Evolutionary conservation across 1,140 invertebrate genomes (phyloP).

Genomic region (Neotoxoptera formosana): DNA sequence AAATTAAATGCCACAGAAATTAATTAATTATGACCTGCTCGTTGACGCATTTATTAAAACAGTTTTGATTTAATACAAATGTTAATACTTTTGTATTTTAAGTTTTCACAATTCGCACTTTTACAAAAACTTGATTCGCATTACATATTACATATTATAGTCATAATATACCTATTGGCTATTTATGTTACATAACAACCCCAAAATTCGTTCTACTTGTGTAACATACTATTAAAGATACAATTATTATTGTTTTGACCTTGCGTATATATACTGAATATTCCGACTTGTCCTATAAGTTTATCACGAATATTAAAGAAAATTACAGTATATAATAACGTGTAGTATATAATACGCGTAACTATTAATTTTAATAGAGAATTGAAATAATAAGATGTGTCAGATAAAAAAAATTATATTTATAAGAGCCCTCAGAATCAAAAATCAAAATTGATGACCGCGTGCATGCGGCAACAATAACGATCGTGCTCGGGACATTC

Average conservation of each 20-base stretch:
- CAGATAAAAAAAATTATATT: conserved; percentile 16
- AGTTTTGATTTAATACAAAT: background rate
- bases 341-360: background rate
- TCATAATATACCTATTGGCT: too few species aligned
- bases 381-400: conserved; percentile 47
- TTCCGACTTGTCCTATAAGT: background rate
- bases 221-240: background rate
- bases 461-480: conserved; percentile 34
- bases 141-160: too few species aligned
- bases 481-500: conserved; percentile 47
- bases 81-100: background rate
- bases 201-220: background rate
- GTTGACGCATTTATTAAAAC: background rate
- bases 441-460: conserved; percentile 11
- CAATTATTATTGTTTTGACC: background rate
- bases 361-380: conserved; percentile 35
- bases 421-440: background rate
- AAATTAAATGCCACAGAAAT: background rate
- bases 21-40: background rate
- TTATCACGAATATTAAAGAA: conserved; percentile 34
- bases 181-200: background rate
- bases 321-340: background rate
- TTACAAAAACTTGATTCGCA: too few species aligned
- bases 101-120: background rate
- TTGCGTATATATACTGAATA: background rate